Evolutionary conservation across 92 coral and sea anemone genomes (phyloP).

Genomic region (Metridium senile): DNA sequence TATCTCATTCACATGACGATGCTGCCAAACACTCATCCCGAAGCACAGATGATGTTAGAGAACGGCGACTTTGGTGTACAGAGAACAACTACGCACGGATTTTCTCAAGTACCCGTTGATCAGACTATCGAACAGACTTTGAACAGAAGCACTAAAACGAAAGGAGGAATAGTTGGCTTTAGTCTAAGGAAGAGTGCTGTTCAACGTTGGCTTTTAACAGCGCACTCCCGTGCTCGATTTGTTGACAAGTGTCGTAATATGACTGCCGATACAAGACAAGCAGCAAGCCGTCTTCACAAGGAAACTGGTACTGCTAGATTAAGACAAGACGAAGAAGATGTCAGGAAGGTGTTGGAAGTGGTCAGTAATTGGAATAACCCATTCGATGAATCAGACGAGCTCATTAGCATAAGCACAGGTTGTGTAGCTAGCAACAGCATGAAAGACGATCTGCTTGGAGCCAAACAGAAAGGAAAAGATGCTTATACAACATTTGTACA

Average conservation of each 20-base stretch:
- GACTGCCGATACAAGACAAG: constrained; percentile 19
- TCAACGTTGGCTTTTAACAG: constrained; percentile 68
- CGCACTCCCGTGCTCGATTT: constrained; percentile 64
- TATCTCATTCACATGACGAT: constrained; percentile 48
- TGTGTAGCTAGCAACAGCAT: constrained; percentile 42
- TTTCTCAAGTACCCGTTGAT: constrained; percentile 58
- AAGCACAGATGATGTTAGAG: constrained; percentile 52
- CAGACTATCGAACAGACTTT: constrained; percentile 72
- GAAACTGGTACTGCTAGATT: constrained; percentile 45
- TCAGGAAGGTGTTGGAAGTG: constrained; percentile 49
- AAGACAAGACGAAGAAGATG: constrained; percentile 56
- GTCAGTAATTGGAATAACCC: constrained; percentile 62
- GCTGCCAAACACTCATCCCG: constrained; percentile 59
- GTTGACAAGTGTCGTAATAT: constrained; percentile 57
- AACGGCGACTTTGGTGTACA: constrained; percentile 74
- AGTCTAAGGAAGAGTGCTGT: constrained; percentile 61
- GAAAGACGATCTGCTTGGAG: constrained; percentile 45
- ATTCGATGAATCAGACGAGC: constrained; percentile 59
- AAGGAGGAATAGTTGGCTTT: constrained; percentile 70
- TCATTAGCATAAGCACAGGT: constrained; percentile 54
- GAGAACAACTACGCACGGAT: constrained; percentile 46
- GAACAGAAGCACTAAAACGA: constrained; percentile 64
- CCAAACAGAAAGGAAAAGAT: constrained; percentile 38
- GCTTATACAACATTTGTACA: constrained; percentile 14
- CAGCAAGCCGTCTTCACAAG: constrained; percentile 40